Evolutionary conservation across 2,888 invertebrate genomes (phyloP), one percentile per base, ranked within the genome.

Genomic region (Tortrix viridana): DNA sequence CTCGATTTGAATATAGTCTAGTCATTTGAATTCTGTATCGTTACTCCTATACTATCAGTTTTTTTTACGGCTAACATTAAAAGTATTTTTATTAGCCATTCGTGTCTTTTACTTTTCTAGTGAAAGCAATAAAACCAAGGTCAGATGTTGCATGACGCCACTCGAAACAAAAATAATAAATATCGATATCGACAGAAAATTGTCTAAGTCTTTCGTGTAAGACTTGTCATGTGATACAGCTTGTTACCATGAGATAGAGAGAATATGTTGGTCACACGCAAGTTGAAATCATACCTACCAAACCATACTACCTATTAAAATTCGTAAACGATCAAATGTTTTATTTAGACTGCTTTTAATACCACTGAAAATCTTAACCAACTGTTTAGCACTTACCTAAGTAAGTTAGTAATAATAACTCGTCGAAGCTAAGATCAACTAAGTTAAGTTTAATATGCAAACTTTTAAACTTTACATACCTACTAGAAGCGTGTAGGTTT

Each of bases 41-140:
- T 32, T 12, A 12, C n/a, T 16, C 3, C 41, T 41, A 26, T 26
- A 14, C 38, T 3, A n/a, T 23, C 50, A 52, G 55, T 47, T 44
- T 50, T 50, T 58, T 61, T 62, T 50, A 56, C 44, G 32, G 18
- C 49, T 38, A 26, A 44, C 59, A 50, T 44, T 54, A 59, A 5
- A 49, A 49, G 32, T 49, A 49, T 50, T 50, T 56, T 50, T 57
- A 56, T 62, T 52, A 52, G 46, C 53, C 53, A 47, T 58, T 63
- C 63, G 63, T 63, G 57, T 53, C 57, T 52, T 58, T 62, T 57
- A 56, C 56, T 62, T 63, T 63, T 63, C 62, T 63, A 53, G 63
- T 63, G 57, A 44, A 53, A 52, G 37, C 52, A 9, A 53, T 58
- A 63, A 63, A 58, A 47, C 22, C 41, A 53, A 63, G 63, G 63